Evolutionary conservation across 2,113 vertebrate species (phyloP), one percentile per base, ranked within the genome.

Genomic region (Pollimyrus isidori): DNA sequence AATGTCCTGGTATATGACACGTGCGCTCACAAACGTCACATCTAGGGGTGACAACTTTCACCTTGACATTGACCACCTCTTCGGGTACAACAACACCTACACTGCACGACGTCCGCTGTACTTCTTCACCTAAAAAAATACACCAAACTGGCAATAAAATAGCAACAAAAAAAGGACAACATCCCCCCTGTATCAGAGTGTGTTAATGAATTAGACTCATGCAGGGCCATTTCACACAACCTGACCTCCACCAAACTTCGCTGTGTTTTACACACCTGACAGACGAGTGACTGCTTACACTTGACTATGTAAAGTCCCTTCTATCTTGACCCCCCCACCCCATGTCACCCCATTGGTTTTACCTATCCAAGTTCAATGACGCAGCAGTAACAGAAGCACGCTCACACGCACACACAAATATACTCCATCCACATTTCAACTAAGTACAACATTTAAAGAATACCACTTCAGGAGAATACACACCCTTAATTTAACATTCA

Each of bases 401-500:
- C 76, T 9, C 69, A 39, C 30, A 73, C 30, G 15, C 69, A 39
- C 30, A 80, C 73, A 53, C 88, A 76, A 23, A 35, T 69, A 69
- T 69, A 69, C 46, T 88, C 88, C 46, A 80, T 35, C 46, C 76
- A 56, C 10, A 56, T 89, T 89, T 45, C 56, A 87, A 23, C 7
- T 23, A 87, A 56, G 53, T 21, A 58, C 35, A 42, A 65, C 42
- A 65, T 65, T 62, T 49, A 69, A 69, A 45, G 46, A 84, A 90
- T 87, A 89, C 88, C 90, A 89, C 89, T 85, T 90, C 85, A 92
- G 89, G 88, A 90, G 90, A 42, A 89, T 82, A 83, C 21, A 73
- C 91, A 91, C 88, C 91, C 88, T 91, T 90, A 89, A 90, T 88
- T 88, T 39, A 50, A 91, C 90, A 91, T 92, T 90, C 91, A 89